Evolutionary conservation across 2,888 invertebrate species (phyloP), one percentile per base, ranked within the genome.

Genomic region (Hedychridium roseum): DNA sequence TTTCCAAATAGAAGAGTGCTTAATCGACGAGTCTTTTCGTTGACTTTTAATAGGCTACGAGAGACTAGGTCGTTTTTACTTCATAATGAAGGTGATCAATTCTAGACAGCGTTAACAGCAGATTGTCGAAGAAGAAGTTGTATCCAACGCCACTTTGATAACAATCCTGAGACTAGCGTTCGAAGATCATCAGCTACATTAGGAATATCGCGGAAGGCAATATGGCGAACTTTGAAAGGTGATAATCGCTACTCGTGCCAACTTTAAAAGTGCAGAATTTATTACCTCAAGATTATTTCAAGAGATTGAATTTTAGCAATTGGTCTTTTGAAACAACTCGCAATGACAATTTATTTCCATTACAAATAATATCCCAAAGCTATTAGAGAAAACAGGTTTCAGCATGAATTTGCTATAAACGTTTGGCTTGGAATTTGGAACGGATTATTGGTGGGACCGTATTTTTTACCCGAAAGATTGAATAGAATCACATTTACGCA

Each of bases 11-110:
- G 18, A 35, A 35, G 18, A 35, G 2, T 11, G 18, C 18, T 7
- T 4, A 7, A 35, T 18, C 18, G 34, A 3, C 11, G 18, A 35
- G 36, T 36, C 14, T 14, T 36, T 20, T 14, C 21, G 14, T 36
- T 21, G 36, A 36, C 36, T 20, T 36, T 36, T 21, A 21, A 21
- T 36, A 36, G 9, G 12, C 14, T 36, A n/a, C 36, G 21, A 36
- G 36, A 36, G 7, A 36, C 3, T 2, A 15, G 21, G 7, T 36
- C 12, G 23, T 36, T 36, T 21, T 35, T 14, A 18, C 6, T 35
- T 35, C 11, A 2, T 35, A 2, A 35, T 3, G 11, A 20, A n/a
- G n/a, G n/a, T n/a, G n/a, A n/a, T n/a, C n/a, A n/a, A n/a, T n/a
- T n/a, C n/a, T n/a, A n/a, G n/a, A n/a, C n/a, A n/a, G n/a, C n/a